A percentile compares a stretch with the other conserved stretches of the same genome.
These are phyloP conservation scores for Drosophila serrata DNA, from an alignment of 1,140 invertebrate species.

Conservation along the genomic window DNA sequence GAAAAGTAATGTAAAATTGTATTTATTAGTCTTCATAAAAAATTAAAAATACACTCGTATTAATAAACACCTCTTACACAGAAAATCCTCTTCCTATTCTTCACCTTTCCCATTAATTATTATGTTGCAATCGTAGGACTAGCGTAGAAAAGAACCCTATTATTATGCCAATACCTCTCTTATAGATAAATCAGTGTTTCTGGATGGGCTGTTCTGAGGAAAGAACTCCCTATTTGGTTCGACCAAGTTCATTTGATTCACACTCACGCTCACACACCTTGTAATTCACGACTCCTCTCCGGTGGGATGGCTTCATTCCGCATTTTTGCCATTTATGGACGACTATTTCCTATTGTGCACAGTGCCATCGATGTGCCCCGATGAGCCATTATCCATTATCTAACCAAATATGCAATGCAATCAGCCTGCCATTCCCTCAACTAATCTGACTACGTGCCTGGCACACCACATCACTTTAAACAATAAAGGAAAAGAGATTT, in stretches of 20 bases:
- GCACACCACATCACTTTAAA: constrained; percentile 52
- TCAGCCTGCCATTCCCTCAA: constrained; percentile 20
- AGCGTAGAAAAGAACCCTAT: constrained; percentile 5
- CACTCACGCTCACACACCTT: constrained; percentile 42
- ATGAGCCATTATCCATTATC: constrained; percentile 52
- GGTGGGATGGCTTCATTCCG: constrained; percentile 34
- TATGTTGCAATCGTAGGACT: background rate
- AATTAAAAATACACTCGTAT: no score
- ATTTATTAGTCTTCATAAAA: no score
- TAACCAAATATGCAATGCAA: constrained; percentile 58
- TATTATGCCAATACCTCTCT: constrained; percentile 15
- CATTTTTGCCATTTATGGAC: constrained; percentile 21
- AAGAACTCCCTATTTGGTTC: constrained; percentile 32
- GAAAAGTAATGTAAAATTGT: background rate
- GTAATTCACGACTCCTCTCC: constrained; percentile 7
- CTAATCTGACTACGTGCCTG: constrained; percentile 73
- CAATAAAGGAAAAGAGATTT: constrained; percentile 20
- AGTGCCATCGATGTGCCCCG: constrained; percentile 25
- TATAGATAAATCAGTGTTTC: constrained; percentile 20
- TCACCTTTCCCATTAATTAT: background rate
- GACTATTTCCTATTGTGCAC: constrained; percentile 25
- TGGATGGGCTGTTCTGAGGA: background rate
- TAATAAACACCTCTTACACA: background rate
- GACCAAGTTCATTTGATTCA: constrained; percentile 41
- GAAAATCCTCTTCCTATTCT: background rate